A percentile compares a stretch with the other conserved stretches of the same genome.
phyloP scores from a whole-genome alignment of 2,113 vertebrate species.

The Ictalurus punctatus region DNA sequence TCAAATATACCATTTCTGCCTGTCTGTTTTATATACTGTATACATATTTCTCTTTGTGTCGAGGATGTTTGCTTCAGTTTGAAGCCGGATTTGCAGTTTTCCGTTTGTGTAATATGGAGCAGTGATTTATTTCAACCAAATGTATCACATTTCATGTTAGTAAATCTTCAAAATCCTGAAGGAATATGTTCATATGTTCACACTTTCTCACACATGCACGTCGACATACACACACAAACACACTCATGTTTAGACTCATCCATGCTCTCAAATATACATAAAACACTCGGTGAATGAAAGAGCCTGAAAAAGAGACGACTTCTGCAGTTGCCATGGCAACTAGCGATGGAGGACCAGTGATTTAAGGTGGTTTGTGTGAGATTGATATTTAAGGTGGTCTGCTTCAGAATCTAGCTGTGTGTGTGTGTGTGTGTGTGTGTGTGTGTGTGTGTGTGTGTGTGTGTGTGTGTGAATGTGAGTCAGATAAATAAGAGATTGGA shows the following conservation, averaged over 20 bases:
- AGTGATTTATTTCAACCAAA: not conserved
- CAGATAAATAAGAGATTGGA: not conserved
- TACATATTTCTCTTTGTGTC: too few species aligned
- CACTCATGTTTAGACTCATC: slow-evolving; percentile 41
- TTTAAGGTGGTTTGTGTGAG: slow-evolving; percentile 59
- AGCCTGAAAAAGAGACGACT: slow-evolving; percentile 64
- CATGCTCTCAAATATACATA: slow-evolving; percentile 49
- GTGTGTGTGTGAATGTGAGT: slow-evolving; percentile 1
- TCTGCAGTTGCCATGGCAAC: slow-evolving; percentile 80
- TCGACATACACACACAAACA: slow-evolving; percentile 3
- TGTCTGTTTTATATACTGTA: not conserved
- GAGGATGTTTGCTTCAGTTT: too few species aligned
- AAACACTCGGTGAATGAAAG: slow-evolving; percentile 48
- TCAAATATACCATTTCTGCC: not conserved
- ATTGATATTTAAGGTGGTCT: slow-evolving; percentile 64
- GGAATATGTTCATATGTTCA: not conserved
- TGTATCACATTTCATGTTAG: slow-evolving; percentile 15
- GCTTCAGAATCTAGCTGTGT: not conserved
- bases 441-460: not conserved
- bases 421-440: not conserved
- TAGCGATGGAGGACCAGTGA: slow-evolving; percentile 64
- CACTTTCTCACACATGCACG: not conserved
- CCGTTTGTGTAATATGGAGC: not conserved
- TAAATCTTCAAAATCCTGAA: not conserved
- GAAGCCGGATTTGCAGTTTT: not conserved